These are phyloP conservation scores for Seriola quinqueradiata DNA, from an alignment of 2,113 vertebrate genomes.

Conservation along the genomic window DNA sequence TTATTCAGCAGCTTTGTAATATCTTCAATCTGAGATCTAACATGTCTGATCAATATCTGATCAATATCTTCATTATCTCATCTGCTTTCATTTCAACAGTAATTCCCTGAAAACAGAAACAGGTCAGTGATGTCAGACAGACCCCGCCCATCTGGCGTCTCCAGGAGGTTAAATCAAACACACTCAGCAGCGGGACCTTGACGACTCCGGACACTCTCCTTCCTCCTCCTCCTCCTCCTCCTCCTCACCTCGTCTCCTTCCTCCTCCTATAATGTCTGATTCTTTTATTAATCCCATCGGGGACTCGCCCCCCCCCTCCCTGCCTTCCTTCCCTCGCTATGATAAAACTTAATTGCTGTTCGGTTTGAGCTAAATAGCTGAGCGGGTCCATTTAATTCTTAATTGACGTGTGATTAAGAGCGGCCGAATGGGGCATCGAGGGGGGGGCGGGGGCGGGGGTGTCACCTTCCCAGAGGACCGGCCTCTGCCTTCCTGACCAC, in stretches of 20 bases:
- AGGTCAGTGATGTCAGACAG: too few species aligned
- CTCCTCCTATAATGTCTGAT: constrained; percentile 44
- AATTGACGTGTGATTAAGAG: constrained; percentile 81
- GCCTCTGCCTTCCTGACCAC: constrained; percentile 10
- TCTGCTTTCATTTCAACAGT: too few species aligned
- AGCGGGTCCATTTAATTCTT: constrained; percentile 76
- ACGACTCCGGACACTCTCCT: constrained; percentile 23
- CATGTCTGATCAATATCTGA: too few species aligned
- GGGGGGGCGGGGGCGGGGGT: not conserved
- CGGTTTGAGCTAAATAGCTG: constrained; percentile 65
- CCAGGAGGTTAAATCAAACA: constrained; percentile 10
- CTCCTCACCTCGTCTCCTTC: constrained; percentile 2
- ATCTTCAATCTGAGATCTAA: too few species aligned
- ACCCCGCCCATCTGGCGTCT: not conserved
- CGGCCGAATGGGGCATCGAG: constrained; percentile 41
- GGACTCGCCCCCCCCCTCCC: not conserved
- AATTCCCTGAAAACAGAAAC: too few species aligned
- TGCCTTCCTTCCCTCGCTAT: constrained; percentile 19
- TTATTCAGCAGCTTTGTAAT: too few species aligned
- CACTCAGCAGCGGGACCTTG: constrained; percentile 13
- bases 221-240: not conserved
- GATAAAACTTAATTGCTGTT: constrained; percentile 76
- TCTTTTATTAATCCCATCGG: constrained; percentile 53
- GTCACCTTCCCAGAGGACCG: constrained; percentile 80
- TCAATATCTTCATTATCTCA: too few species aligned